Percentiles rank a stretch among this genome's conserved stretches.
phyloP scores from a whole-genome alignment of 2,797 vertebrate genomes.

The Argentina silus region DNA sequence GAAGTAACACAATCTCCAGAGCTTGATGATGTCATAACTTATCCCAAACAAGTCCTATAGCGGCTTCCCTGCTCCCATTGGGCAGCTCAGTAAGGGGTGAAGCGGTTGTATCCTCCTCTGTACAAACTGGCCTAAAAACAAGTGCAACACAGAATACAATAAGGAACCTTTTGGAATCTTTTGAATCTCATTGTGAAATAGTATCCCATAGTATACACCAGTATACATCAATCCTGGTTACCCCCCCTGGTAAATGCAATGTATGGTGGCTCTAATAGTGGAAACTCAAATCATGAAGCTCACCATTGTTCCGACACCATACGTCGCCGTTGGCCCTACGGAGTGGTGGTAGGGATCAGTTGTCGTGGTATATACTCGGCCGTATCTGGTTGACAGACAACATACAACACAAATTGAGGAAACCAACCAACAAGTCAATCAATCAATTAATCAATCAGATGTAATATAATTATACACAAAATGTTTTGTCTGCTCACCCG shows the following conservation, averaged over 20 bases:
- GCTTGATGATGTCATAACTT: slow-evolving; percentile 50
- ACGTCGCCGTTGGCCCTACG: slow-evolving; percentile 80
- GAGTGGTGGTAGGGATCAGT: slow-evolving; percentile 84
- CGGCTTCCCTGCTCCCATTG: background rate
- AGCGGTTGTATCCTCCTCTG: slow-evolving; percentile 85
- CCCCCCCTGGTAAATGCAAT: background rate
- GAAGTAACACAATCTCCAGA: slow-evolving; percentile 36
- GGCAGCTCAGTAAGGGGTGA: slow-evolving; percentile 81
- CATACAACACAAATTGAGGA: background rate
- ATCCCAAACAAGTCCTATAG: slow-evolving; percentile 44
- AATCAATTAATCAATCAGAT: background rate
- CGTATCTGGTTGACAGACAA: slow-evolving; percentile 69
- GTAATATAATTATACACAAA: background rate
- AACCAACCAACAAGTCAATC: background rate
- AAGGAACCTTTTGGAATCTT: background rate
- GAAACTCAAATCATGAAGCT: slow-evolving; percentile 33
- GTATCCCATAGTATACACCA: too few species aligned
- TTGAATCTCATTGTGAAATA: too few species aligned
- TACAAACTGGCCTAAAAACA: slow-evolving; percentile 82
- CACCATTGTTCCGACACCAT: slow-evolving; percentile 85
- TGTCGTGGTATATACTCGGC: slow-evolving; percentile 77
- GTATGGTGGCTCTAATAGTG: too few species aligned
- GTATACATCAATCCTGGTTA: too few species aligned
- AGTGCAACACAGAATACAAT: slow-evolving; percentile 13
- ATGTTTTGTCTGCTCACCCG: slow-evolving; percentile 63